phyloP scores from a whole-genome alignment of 1,140 invertebrate genomes.

The Neotoxoptera formosana region DNA sequence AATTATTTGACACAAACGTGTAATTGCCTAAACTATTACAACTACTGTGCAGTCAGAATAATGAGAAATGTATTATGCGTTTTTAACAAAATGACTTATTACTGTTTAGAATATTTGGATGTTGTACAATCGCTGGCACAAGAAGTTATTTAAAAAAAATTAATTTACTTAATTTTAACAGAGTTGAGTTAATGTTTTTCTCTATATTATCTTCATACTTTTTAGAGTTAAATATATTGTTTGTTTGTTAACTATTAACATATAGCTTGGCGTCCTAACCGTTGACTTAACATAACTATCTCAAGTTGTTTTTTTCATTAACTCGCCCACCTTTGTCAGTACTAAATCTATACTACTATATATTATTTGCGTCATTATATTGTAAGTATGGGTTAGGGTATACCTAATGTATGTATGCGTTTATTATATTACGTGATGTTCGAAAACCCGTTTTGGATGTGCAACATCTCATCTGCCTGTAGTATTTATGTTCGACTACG shows the following conservation, averaged over 20 bases:
- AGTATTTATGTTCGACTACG: neutral
- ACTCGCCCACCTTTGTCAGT: neutral
- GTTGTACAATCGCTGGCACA: neutral
- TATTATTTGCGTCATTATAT: neutral
- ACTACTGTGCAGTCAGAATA: neutral
- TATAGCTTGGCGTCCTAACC: neutral
- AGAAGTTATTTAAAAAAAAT: neutral
- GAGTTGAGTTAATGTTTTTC: too few relatives aligned
- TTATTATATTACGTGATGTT: neutral
- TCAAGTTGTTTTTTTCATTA: neutral
- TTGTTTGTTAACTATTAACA: neutral
- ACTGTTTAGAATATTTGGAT: neutral
- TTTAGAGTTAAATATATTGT: neutral
- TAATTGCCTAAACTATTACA: too few relatives aligned
- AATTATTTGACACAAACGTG: too few relatives aligned
- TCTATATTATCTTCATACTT: too few relatives aligned
- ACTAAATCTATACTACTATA: neutral
- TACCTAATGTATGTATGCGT: neutral
- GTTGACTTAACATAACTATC: neutral
- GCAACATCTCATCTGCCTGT: neutral
- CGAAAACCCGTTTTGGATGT: conserved; percentile 8
- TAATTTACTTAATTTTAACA: neutral
- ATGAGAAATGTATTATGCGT: neutral
- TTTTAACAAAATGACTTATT: neutral
- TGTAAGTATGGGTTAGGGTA: neutral